phyloP scores from a whole-genome alignment of 2,113 vertebrate genomes.

The Hystrix brachyura region DNA sequence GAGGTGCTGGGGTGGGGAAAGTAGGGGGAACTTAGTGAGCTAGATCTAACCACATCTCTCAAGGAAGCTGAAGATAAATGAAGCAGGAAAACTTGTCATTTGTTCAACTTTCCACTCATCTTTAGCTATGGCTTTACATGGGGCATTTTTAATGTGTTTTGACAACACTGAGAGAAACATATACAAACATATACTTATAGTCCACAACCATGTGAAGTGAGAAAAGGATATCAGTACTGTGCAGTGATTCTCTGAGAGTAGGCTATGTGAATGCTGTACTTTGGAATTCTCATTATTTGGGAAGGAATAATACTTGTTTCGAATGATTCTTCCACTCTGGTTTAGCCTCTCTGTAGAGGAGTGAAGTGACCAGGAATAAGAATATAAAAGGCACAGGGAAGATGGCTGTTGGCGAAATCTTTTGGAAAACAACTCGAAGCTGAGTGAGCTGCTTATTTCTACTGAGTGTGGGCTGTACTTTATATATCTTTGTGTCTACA shows the following conservation, averaged over 20 bases:
- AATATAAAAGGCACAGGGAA: constrained; percentile 14
- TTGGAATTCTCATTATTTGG: not conserved
- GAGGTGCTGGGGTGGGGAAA: not conserved
- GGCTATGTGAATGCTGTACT: not conserved
- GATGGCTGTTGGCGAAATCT: constrained; percentile 1
- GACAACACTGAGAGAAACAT: not conserved
- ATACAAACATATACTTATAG: not conserved
- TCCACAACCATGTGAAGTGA: not conserved
- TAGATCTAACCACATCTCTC: not conserved
- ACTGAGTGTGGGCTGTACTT: constrained; percentile 42
- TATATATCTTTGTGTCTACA: not conserved
- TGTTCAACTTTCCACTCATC: not conserved
- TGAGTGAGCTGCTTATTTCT: constrained; percentile 32
- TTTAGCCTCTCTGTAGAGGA: constrained; percentile 1
- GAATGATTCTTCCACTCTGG: not conserved
- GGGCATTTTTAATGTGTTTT: not conserved
- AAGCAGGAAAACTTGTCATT: not conserved
- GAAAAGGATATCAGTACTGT: not conserved
- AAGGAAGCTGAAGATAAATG: constrained; percentile 17
- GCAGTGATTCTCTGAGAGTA: not conserved
- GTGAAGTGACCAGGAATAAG: constrained; percentile 10
- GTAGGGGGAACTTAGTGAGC: not conserved
- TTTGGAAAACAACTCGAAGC: not conserved
- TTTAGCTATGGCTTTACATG: not conserved
- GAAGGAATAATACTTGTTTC: not conserved